phyloP scores from a whole-genome alignment of 1,140 invertebrate genomes.

The Bombus confusus region DNA sequence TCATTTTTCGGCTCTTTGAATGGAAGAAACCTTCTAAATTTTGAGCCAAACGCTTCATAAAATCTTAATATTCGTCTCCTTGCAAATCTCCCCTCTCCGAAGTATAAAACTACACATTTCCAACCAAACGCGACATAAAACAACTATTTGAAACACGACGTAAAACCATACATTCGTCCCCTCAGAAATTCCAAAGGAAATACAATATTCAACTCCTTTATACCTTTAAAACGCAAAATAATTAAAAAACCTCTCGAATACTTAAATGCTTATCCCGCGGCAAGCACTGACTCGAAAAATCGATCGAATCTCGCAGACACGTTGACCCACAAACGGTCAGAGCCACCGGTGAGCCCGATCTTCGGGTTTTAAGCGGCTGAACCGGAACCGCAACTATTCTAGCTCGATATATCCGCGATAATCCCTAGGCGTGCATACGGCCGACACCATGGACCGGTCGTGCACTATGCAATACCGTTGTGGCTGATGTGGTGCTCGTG shows the following conservation, averaged over 20 bases:
- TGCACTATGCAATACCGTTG: slow-evolving; percentile 73
- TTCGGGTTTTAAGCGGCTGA: slow-evolving; percentile 34
- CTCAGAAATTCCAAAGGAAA: too few species aligned
- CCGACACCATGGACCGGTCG: slow-evolving; percentile 28
- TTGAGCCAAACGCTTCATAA: too few species aligned
- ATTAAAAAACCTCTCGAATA: too few species aligned
- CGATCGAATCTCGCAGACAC: not conserved
- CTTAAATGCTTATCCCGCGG: not conserved
- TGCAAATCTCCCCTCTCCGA: too few species aligned
- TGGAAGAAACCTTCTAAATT: too few species aligned
- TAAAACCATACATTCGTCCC: too few species aligned
- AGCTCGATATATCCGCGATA: slow-evolving; percentile 19
- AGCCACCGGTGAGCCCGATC: not conserved
- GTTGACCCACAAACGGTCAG: not conserved
- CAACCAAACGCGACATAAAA: too few species aligned
- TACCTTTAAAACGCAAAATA: not conserved
- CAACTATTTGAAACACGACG: too few species aligned
- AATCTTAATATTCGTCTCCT: too few species aligned
- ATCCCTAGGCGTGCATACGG: slow-evolving; percentile 29
- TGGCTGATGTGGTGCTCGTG: slow-evolving; percentile 80
- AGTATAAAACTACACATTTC: too few species aligned
- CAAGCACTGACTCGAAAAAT: not conserved
- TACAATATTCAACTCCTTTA: not conserved
- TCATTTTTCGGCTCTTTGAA: too few species aligned
- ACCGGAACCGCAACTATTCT: slow-evolving; percentile 41